Conservation (phyloP, 1,140 invertebrate genomes). For the Drosophila elegans region DNA sequence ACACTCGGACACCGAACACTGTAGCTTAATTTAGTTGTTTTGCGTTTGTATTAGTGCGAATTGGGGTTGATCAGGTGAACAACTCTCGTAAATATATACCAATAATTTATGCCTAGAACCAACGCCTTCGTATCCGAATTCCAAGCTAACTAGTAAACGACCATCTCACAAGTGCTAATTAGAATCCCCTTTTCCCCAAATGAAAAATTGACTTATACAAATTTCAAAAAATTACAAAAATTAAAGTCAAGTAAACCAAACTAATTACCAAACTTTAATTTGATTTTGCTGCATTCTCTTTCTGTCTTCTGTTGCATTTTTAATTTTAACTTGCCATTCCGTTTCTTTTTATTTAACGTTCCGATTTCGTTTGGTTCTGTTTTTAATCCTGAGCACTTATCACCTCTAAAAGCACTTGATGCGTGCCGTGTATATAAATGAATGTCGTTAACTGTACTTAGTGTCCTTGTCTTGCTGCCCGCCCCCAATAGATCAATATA, state of each 20-base stretch:
- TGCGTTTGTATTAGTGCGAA: constrained; percentile 42
- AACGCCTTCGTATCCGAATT: constrained; percentile 52
- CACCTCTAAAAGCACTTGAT: constrained; percentile 8
- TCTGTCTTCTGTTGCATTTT: neutral
- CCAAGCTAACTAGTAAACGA: constrained; percentile 70
- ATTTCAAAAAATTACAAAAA: constrained; percentile 21
- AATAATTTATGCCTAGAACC: constrained; percentile 30
- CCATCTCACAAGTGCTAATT: constrained; percentile 85
- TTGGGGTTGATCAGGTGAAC: constrained; percentile 36
- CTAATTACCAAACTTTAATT: constrained; percentile 36
- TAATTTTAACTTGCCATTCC: too few species aligned
- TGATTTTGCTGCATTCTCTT: constrained; percentile 63
- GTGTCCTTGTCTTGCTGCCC: constrained; percentile 38
- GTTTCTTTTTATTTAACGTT: constrained; percentile 20
- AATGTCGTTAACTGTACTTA: constrained; percentile 32
- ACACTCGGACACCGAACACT: constrained; percentile 32
- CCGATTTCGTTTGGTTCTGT: constrained; percentile 4
- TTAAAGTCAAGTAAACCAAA: constrained; percentile 34
- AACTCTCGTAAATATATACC: constrained; percentile 34
- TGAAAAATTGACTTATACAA: constrained; percentile 27
- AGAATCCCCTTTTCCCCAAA: constrained; percentile 49
- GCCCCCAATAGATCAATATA: constrained; percentile 4
- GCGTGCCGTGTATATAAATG: constrained; percentile 34
- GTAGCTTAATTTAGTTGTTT: constrained; percentile 41
- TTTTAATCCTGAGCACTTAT: constrained; percentile 24